Conservation (phyloP, 2,888 invertebrate species). For the Eupithecia dodoneata region DNA sequence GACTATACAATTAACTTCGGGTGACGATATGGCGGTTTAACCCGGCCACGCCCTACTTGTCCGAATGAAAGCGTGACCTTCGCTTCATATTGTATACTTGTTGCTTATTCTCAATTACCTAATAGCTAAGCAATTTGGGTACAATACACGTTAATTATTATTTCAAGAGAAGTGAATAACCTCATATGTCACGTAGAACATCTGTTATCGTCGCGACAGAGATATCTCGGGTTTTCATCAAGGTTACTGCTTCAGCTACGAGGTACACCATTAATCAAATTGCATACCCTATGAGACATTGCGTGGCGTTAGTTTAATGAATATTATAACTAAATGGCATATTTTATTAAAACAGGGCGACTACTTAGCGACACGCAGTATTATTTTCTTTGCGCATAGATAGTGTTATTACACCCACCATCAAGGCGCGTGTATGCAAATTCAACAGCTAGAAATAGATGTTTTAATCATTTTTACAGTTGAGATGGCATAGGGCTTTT, state of each 20-base stretch:
- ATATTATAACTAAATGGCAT: slow-evolving; percentile 19
- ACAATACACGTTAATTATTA: slow-evolving; percentile 32
- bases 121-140: slow-evolving; percentile 42
- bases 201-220: slow-evolving; percentile 22
- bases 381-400: slow-evolving; percentile 13
- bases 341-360: slow-evolving; percentile 6
- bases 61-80: slow-evolving; percentile 48
- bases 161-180: slow-evolving; percentile 34
- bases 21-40: slow-evolving; percentile 17
- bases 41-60: slow-evolving; percentile 34
- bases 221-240: slow-evolving; percentile 33
- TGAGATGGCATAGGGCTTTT: slow-evolving; percentile 37
- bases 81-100: slow-evolving; percentile 57
- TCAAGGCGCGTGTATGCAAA: slow-evolving; percentile 20
- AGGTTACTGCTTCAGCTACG: slow-evolving; percentile 21
- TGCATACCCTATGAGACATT: slow-evolving; percentile 14
- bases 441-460: slow-evolving; percentile 12
- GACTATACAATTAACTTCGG: background rate
- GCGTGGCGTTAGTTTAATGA: slow-evolving; percentile 18
- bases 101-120: slow-evolving; percentile 52
- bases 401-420: slow-evolving; percentile 12
- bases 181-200: slow-evolving; percentile 25
- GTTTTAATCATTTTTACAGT: slow-evolving; percentile 19
- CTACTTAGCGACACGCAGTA: slow-evolving; percentile 16
- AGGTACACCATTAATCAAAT: slow-evolving; percentile 22